These are phyloP conservation scores for Drosophila kuntzei DNA, from an alignment of 2,888 invertebrate genomes.

Conservation along the genomic window DNA sequence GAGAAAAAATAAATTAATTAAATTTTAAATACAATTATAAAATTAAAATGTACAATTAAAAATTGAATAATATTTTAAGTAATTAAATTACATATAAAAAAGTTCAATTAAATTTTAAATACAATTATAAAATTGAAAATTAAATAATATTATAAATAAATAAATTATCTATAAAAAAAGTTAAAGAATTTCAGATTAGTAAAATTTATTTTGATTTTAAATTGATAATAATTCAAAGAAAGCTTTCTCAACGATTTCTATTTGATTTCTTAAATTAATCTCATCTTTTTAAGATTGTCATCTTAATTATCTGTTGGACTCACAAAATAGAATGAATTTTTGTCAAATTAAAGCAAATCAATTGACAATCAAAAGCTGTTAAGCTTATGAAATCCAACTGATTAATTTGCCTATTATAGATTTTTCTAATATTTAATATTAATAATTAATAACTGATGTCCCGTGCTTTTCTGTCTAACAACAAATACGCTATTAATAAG, in stretches of 20 bases:
- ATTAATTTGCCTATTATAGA: conserved; percentile 67
- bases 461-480: conserved; percentile 39
- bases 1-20: neutral
- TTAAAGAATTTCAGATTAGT: no score
- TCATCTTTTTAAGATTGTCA: conserved; percentile 14
- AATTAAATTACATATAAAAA: no score
- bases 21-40: no score
- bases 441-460: conserved; percentile 62
- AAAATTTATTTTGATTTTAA: no score
- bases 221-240: neutral
- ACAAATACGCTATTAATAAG: conserved; percentile 30
- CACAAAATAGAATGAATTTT: conserved; percentile 31
- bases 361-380: conserved; percentile 55
- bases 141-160: no score
- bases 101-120: no score
- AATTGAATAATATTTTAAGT: no score
- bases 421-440: conserved; percentile 67
- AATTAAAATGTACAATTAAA: no score
- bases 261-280: conserved; percentile 4
- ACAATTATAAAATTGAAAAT: no score
- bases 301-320: conserved; percentile 14
- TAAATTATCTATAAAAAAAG: no score
- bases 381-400: conserved; percentile 61
- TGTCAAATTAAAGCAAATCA: conserved; percentile 43
- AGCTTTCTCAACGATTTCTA: conserved; percentile 7